Evolutionary conservation across 2,888 invertebrate species (phyloP).

Genomic region (Encarsia formosa): DNA sequence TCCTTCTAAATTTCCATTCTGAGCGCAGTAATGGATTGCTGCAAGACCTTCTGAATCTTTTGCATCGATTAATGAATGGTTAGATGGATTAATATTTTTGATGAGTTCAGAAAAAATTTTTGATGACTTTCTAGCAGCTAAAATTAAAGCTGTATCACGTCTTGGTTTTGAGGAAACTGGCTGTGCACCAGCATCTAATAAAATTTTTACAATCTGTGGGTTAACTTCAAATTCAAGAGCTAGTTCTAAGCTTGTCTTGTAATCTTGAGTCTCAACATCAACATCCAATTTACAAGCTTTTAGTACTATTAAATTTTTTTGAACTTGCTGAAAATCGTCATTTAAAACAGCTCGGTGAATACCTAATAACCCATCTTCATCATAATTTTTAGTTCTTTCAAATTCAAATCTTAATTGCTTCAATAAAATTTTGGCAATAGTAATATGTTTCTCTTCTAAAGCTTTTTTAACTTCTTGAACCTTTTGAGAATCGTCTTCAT

Average conservation of each 20-base stretch:
- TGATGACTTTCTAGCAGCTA: constrained; percentile 38
- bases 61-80: constrained; percentile 29
- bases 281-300: constrained; percentile 31
- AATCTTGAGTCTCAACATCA: constrained; percentile 34
- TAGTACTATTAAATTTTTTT: constrained; percentile 37
- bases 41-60: constrained; percentile 37
- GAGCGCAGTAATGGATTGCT: constrained; percentile 44
- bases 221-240: constrained; percentile 35
- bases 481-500: constrained; percentile 5
- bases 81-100: constrained; percentile 21
- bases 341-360: constrained; percentile 41
- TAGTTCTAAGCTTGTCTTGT: constrained; percentile 43
- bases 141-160: constrained; percentile 41
- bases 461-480: constrained; percentile 26
- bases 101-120: constrained; percentile 33
- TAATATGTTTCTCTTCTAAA: constrained; percentile 27
- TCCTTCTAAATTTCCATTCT: constrained; percentile 35
- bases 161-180: constrained; percentile 30
- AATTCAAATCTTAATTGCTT: constrained; percentile 37
- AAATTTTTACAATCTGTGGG: constrained; percentile 33
- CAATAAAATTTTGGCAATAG: constrained; percentile 20
- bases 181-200: constrained; percentile 40
- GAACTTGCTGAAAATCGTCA: constrained; percentile 29
- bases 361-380: constrained; percentile 37
- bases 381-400: constrained; percentile 28